These are phyloP conservation scores for Menidia beryllina DNA, from an alignment of 2,113 vertebrate genomes.

Conservation along the genomic window DNA sequence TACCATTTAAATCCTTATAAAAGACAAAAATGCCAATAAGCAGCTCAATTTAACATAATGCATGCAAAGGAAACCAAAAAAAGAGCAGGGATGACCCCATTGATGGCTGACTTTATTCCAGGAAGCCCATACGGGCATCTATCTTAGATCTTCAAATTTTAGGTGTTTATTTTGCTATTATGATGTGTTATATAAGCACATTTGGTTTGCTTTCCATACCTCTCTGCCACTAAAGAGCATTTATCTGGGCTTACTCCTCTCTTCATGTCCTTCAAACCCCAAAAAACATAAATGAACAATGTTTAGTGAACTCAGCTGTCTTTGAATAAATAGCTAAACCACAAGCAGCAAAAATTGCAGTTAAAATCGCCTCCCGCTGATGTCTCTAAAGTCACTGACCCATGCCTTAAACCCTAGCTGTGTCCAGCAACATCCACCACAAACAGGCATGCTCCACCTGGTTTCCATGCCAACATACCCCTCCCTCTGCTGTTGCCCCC, in stretches of 20 bases:
- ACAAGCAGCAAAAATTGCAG: conserved; percentile 7
- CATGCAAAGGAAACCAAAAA: conserved; percentile 6
- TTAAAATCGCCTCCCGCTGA: conserved; percentile 9
- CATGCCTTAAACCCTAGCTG: conserved; percentile 2
- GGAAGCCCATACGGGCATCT: too few species aligned
- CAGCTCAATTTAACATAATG: conserved; percentile 18
- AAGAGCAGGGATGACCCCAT: conserved; percentile 17
- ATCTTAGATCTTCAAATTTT: background rate
- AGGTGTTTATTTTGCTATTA: too few species aligned
- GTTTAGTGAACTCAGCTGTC: conserved; percentile 4
- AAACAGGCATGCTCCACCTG: conserved; percentile 44
- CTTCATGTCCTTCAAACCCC: background rate
- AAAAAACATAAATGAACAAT: background rate
- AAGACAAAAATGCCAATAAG: conserved; percentile 25
- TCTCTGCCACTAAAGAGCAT: conserved; percentile 1
- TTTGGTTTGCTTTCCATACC: conserved; percentile 3
- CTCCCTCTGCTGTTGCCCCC: conserved; percentile 7
- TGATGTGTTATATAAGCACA: too few species aligned
- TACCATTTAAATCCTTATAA: conserved; percentile 25
- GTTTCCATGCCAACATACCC: conserved; percentile 58
- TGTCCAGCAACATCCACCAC: background rate
- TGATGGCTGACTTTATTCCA: conserved; percentile 34
- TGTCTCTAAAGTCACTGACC: conserved; percentile 31
- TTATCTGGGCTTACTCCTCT: conserved; percentile 8
- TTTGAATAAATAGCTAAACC: background rate